Evolutionary conservation across 1,140 invertebrate genomes (phyloP), one percentile per base, ranked within the genome.

Genomic region (Danaus melanippus): DNA sequence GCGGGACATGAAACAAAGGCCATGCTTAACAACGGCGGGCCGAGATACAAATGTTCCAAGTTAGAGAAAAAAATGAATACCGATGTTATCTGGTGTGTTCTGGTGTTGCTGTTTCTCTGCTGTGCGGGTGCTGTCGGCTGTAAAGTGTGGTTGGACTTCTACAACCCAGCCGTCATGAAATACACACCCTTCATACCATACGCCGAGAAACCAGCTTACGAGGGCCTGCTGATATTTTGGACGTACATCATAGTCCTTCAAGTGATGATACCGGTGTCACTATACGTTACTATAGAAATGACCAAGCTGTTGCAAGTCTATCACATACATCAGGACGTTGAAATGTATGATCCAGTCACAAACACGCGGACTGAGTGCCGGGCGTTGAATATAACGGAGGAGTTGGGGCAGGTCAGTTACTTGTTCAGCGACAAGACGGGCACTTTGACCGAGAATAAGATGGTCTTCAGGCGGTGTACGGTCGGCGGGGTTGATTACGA

Each of bases 361-460:
- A 93, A 96, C 74, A 97, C 95, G 66, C 88, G 93, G 58, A 92
- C 95, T n/a, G 96, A 98, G 84, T 98, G 97, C 79, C 90, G 97
- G 53, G 97, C 97, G 40, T 89, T 98, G 60, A 99, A 99, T 78
- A 99, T 99, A 48, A 96, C 97, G 0, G 97, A 99, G 83, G 97
- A 99, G 83, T 89, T 99, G 46, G 98, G 97, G 4, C 96, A 98
- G 88, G 93, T 99, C 21, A 94, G 97, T 73, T 98, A 98, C 76
- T 90, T 99, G 46, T 98, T 99, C 88, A 98, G 95, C 9, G 98
- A 99, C 79, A 99, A 99, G 84, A 99, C 97, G 1, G 97, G 98
- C 7, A 99, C 97, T 2, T 86, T 99, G 11, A 99, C 98, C 8
- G 97, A 99, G 83, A 99, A 99, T 79, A 95, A 96, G 83, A 99